Conservation (phyloP, 2,888 invertebrate species). For the Cheilosia impressa region DNA sequence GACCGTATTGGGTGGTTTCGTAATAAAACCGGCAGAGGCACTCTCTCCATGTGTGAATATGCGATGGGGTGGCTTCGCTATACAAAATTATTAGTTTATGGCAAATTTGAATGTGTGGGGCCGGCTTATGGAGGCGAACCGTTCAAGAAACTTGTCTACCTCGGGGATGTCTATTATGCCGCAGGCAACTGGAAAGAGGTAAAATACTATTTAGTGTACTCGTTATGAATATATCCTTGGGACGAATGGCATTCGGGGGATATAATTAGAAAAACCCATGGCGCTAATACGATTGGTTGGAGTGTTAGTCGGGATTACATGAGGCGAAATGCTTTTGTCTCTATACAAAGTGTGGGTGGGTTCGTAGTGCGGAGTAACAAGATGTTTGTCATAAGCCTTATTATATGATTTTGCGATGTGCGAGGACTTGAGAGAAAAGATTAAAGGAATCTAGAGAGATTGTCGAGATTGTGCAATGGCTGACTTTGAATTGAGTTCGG, state of each 20-base stretch:
- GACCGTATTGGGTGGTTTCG: slow-evolving; percentile 12
- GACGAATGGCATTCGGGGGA: slow-evolving; percentile 59
- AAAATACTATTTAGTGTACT: slow-evolving; percentile 53
- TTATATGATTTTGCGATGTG: too few species aligned
- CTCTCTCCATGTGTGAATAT: background rate
- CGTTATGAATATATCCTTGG: slow-evolving; percentile 65
- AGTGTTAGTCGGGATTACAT: slow-evolving; percentile 49
- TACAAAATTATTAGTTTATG: slow-evolving; percentile 57
- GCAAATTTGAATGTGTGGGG: slow-evolving; percentile 46
- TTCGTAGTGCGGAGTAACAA: background rate
- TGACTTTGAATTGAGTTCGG: background rate
- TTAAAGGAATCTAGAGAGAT: too few species aligned
- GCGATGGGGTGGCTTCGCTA: slow-evolving; percentile 4
- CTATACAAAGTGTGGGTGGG: background rate
- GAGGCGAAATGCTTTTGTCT: slow-evolving; percentile 22
- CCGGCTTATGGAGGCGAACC: slow-evolving; percentile 34
- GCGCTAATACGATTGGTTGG: slow-evolving; percentile 47
- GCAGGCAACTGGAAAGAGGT: slow-evolving; percentile 19
- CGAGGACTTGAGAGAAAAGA: too few species aligned
- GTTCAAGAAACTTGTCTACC: slow-evolving; percentile 54
- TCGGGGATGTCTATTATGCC: slow-evolving; percentile 46
- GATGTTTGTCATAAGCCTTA: background rate
- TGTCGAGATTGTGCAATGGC: background rate
- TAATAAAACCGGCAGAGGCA: slow-evolving; percentile 37
- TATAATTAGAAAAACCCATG: slow-evolving; percentile 64